Conservation (phyloP, 2,113 vertebrate genomes). For the Petroica traversi region DNA sequence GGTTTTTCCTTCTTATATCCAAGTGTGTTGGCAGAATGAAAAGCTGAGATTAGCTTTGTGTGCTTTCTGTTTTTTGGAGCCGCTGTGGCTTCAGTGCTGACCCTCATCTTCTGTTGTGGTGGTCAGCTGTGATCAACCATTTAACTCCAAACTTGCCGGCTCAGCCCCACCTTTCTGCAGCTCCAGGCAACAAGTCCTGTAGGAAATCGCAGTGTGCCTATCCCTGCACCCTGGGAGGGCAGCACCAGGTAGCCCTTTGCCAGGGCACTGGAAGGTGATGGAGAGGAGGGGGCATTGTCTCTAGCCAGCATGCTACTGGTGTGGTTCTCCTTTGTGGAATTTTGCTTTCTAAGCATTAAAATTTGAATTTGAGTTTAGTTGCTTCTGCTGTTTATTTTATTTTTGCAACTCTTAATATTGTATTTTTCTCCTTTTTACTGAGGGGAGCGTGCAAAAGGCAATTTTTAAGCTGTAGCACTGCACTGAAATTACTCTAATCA, state of each 20-base stretch:
- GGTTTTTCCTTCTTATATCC: neutral
- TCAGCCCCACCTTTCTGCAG: neutral
- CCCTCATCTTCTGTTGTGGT: neutral
- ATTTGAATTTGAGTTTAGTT: neutral
- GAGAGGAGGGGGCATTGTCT: neutral
- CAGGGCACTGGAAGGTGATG: neutral
- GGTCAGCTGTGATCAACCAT: neutral
- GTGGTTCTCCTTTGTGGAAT: neutral
- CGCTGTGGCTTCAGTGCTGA: neutral
- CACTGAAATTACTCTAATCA: conserved; percentile 26
- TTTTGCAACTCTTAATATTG: conserved; percentile 9
- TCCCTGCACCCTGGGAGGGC: neutral
- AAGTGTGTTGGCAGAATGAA: neutral
- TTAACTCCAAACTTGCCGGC: neutral
- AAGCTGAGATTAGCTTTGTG: neutral
- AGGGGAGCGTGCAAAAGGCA: neutral
- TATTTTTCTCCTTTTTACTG: neutral
- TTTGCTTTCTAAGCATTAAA: neutral
- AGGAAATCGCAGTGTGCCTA: neutral
- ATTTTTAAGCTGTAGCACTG: conserved; percentile 35
- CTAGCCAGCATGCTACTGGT: neutral
- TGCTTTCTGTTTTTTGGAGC: neutral
- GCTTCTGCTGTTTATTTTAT: neutral
- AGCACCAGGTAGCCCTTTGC: neutral
- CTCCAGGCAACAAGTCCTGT: accelerated